Conservation (phyloP, 2,113 vertebrate species). For the Nymphicus hollandicus region DNA sequence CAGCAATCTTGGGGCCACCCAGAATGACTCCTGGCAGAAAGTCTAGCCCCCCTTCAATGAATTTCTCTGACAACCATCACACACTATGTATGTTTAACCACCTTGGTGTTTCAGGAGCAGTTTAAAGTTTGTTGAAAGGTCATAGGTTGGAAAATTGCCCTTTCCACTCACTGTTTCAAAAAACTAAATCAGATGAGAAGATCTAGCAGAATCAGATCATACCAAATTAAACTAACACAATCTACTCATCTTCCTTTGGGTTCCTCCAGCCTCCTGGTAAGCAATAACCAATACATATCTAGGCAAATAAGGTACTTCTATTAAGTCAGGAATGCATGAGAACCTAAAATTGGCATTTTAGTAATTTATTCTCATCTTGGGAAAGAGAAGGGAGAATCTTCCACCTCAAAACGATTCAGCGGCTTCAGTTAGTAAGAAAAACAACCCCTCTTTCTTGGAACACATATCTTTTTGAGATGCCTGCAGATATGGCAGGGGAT, state of each 20-base stretch:
- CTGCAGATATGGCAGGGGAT: neutral
- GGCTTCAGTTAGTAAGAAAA: neutral
- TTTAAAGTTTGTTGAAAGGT: neutral
- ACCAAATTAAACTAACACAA: neutral
- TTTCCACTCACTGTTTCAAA: neutral
- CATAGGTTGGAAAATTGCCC: neutral
- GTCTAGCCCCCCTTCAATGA: rapidly evolving
- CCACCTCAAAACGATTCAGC: neutral
- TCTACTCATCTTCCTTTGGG: slow-evolving; percentile 20
- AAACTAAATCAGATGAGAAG: slow-evolving; percentile 23
- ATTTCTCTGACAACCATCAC: neutral
- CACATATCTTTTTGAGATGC: neutral
- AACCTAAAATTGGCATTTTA: neutral
- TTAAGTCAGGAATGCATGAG: neutral
- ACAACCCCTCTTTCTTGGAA: neutral
- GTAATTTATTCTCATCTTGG: neutral
- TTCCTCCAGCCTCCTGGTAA: neutral
- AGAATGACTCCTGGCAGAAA: neutral
- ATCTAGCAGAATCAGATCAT: neutral
- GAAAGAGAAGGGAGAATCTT: neutral
- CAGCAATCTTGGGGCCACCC: neutral
- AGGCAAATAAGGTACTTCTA: slow-evolving; percentile 21
- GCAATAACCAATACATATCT: neutral
- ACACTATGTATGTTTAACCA: neutral
- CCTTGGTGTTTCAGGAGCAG: neutral